Evolutionary conservation across 2,888 invertebrate genomes (phyloP), one percentile per base, ranked within the genome.

Genomic region (Diarsia dahlii): DNA sequence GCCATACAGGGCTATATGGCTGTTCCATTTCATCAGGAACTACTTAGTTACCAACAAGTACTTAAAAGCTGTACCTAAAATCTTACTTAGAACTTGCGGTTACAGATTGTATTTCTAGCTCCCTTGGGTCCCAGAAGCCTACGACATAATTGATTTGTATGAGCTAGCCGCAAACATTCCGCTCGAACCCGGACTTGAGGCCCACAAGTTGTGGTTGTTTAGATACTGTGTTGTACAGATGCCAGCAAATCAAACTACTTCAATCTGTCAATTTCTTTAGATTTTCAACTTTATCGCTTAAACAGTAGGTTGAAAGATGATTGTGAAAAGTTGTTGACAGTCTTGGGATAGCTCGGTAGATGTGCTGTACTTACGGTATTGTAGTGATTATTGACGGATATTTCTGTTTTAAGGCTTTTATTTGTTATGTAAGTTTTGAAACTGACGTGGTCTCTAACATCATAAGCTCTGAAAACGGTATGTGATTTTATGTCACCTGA

Each of bases 101-200:
- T 65, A 0, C 48, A 39, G 65, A 48, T n/a, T 39, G 48, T 65
- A 54, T 56, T 71, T 28, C 48, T 45, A 65, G 39, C 39, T 39
- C 39, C 8, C 65, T 56, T 15, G 0, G 2, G 8, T 34, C 34
- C n/a, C n/a, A 8, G 3, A 23, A 15, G 34, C 46, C 28, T 20
- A 66, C 15, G 18, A 48, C 15, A 54, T 20, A 54, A 74, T 64
- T 74, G 46, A 75, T 76, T 69, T 62, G 20, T 62, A 63, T 45
- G 62, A 45, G 54, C 54, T 45, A 45, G n/a, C 70, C 76, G 28
- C 69, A 77, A 28, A 76, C 77, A 56, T 63, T 48, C 5, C 18
- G 28, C 13, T 45, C 0, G 45, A 46, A 48, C 1, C 39, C 18
- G 46, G 39, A 28, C 13, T 69, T 50, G 39, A 28, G 28, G 9